These are phyloP conservation scores for Unio pictorum DNA, from an alignment of 2,888 invertebrate genomes.

Conservation along the genomic window DNA sequence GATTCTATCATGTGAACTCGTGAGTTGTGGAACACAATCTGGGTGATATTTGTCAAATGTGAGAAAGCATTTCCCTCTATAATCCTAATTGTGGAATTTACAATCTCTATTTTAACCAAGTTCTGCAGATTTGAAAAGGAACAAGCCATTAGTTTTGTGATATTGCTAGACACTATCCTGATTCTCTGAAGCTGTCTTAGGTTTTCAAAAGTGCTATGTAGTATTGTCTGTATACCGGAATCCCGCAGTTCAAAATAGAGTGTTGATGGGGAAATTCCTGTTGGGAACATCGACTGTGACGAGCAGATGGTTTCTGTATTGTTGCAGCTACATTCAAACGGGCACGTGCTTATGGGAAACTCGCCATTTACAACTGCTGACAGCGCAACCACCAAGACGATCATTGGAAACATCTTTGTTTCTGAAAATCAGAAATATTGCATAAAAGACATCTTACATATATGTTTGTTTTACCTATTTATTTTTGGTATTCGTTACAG, in stretches of 20 bases:
- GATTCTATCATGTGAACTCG: constrained; percentile 17
- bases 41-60: constrained; percentile 16
- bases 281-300: too few relatives aligned
- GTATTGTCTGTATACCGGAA: constrained; percentile 16
- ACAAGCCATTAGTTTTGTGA: constrained; percentile 21
- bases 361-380: too few relatives aligned
- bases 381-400: too few relatives aligned
- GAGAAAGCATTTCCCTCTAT: constrained; percentile 32
- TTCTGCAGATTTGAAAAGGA: constrained; percentile 25
- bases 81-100: constrained; percentile 8
- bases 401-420: too few relatives aligned
- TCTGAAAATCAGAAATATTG: too few relatives aligned
- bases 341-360: too few relatives aligned
- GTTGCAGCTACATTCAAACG: too few relatives aligned
- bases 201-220: constrained; percentile 17
- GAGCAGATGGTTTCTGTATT: too few relatives aligned
- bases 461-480: too few relatives aligned
- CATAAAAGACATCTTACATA: too few relatives aligned
- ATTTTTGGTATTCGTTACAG: too few relatives aligned
- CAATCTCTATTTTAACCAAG: constrained; percentile 12
- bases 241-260: constrained; percentile 1
- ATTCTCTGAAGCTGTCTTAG: constrained; percentile 10
- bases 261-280: too few relatives aligned
- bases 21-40: constrained; percentile 9
- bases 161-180: constrained; percentile 5